phyloP scores from a whole-genome alignment of 2,113 vertebrate genomes.

The Montifringilla adamsi region DNA sequence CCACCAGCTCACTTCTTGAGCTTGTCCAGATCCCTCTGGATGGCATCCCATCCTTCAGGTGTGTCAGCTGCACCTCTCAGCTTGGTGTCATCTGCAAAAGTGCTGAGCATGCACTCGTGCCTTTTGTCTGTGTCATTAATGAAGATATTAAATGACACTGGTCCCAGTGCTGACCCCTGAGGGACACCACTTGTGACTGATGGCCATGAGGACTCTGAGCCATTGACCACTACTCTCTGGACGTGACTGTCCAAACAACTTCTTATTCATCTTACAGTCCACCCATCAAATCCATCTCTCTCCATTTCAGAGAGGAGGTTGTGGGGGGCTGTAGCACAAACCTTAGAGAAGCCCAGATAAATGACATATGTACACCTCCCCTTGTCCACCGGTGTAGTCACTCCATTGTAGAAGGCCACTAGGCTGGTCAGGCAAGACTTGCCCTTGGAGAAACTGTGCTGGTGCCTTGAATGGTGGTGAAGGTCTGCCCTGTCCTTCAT shows the following conservation, averaged over 20 bases:
- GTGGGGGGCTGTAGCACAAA: background rate
- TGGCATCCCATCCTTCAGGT: background rate
- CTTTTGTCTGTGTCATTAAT: background rate
- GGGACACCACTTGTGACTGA: background rate
- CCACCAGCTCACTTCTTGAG: background rate
- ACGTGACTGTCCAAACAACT: background rate
- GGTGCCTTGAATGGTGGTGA: background rate
- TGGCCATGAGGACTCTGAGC: background rate
- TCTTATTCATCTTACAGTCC: background rate
- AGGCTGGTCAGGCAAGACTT: background rate
- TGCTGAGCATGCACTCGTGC: fast-evolving
- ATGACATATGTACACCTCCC: background rate
- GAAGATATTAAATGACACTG: background rate
- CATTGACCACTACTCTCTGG: background rate
- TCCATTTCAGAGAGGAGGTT: background rate
- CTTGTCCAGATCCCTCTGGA: background rate
- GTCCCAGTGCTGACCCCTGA: background rate
- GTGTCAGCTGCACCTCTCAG: background rate
- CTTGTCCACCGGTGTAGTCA: background rate
- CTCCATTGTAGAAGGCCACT: background rate
- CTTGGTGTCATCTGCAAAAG: background rate
- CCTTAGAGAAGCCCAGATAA: background rate
- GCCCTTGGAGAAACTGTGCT: background rate
- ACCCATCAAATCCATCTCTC: background rate
- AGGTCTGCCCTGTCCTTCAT: background rate